These are phyloP conservation scores for Eretmocerus hayati DNA, from an alignment of 2,888 invertebrate genomes.

Conservation along the genomic window DNA sequence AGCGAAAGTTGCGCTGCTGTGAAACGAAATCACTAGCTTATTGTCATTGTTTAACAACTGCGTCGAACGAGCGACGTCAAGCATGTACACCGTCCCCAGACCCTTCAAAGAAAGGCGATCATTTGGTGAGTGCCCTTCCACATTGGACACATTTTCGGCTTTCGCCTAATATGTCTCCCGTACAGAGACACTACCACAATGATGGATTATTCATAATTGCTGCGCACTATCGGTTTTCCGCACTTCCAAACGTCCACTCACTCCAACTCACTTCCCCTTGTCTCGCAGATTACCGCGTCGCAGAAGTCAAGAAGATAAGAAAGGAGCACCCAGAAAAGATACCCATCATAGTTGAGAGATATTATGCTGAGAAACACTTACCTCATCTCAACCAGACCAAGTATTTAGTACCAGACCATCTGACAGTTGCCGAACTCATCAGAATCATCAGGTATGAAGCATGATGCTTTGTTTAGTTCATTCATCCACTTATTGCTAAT, in stretches of 20 bases:
- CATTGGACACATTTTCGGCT: too few relatives aligned
- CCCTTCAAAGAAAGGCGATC: slow-evolving; percentile 41
- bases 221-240: slow-evolving; percentile 6
- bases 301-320: slow-evolving; percentile 37
- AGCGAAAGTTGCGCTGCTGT: neutral
- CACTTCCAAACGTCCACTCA: neutral
- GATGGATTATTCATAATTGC: too few relatives aligned
- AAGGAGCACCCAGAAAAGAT: slow-evolving; percentile 40
- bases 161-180: too few relatives aligned
- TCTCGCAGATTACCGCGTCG: slow-evolving; percentile 36
- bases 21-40: neutral
- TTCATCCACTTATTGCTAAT: slow-evolving; percentile 1
- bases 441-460: slow-evolving; percentile 70
- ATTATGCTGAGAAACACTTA: slow-evolving; percentile 67
- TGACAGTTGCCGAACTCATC: slow-evolving; percentile 82
- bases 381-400: slow-evolving; percentile 77
- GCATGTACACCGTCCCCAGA: slow-evolving; percentile 34
- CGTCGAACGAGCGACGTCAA: neutral
- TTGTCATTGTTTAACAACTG: neutral
- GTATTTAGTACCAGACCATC: slow-evolving; percentile 82
- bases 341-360: slow-evolving; percentile 78
- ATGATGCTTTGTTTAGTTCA: neutral
- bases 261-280: too few relatives aligned
- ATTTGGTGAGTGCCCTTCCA: slow-evolving; percentile 32
- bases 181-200: too few relatives aligned